Percentiles rank a stretch among this genome's conserved stretches.
phyloP scores from a whole-genome alignment of 2,113 vertebrate genomes.

The Misgurnus anguillicaudatus region DNA sequence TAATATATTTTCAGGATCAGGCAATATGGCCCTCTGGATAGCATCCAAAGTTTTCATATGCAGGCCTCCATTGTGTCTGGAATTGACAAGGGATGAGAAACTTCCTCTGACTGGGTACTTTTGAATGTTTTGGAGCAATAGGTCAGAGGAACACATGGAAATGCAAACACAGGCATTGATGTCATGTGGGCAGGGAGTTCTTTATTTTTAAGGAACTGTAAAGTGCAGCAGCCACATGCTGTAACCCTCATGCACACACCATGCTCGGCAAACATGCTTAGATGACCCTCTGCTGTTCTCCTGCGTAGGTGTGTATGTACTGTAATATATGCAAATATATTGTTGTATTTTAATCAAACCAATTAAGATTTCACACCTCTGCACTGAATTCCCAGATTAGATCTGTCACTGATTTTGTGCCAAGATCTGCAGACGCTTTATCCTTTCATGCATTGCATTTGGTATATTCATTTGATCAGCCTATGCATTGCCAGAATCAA shows the following conservation, averaged over 20 bases:
- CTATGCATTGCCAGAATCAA: too few species aligned
- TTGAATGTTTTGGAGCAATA: slow-evolving; percentile 15
- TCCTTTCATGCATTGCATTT: too few species aligned
- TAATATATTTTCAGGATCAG: slow-evolving; percentile 21
- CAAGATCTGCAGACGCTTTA: background rate
- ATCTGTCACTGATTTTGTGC: background rate
- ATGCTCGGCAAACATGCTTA: slow-evolving; percentile 22
- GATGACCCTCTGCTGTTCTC: background rate
- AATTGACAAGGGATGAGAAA: slow-evolving; percentile 16
- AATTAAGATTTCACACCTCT: slow-evolving; percentile 16
- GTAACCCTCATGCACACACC: too few species aligned
- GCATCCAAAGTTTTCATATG: slow-evolving; percentile 7
- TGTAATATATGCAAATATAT: background rate
- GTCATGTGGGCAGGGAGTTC: slow-evolving; percentile 21
- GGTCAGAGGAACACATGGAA: slow-evolving; percentile 20
- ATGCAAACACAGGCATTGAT: slow-evolving; percentile 44
- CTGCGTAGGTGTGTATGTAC: background rate
- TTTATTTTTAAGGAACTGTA: slow-evolving; percentile 7
- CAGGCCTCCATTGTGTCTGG: background rate
- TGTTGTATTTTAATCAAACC: slow-evolving; percentile 11
- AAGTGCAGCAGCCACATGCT: too few species aligned
- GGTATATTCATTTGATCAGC: too few species aligned
- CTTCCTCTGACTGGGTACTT: slow-evolving; percentile 9
- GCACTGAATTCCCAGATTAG: background rate
- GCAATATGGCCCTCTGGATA: slow-evolving; percentile 23